phyloP scores from a whole-genome alignment of 2,888 invertebrate species.

The Leucania comma region DNA sequence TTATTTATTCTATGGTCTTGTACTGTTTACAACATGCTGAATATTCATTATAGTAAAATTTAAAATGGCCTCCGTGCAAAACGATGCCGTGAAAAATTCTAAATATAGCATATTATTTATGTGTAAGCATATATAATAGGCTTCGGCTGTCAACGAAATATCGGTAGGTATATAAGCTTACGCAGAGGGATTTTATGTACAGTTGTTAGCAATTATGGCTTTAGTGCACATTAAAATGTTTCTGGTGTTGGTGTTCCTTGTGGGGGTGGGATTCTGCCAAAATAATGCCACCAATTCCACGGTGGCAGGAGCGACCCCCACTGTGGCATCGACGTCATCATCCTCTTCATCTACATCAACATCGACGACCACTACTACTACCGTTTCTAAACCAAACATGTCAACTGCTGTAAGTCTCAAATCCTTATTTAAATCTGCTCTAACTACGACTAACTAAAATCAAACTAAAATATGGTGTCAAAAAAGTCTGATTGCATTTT shows the following conservation, averaged over 20 bases:
- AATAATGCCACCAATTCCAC: conserved; percentile 55
- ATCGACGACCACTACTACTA: conserved; percentile 13
- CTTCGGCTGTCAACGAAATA: conserved; percentile 53
- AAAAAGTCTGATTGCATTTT: too few species aligned
- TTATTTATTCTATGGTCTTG: too few species aligned
- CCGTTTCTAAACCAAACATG: neutral
- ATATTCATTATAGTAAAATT: conserved; percentile 67
- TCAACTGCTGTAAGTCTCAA: conserved; percentile 26
- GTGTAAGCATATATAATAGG: conserved; percentile 37
- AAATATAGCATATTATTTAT: conserved; percentile 53
- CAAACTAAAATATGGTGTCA: too few species aligned
- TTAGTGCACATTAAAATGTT: conserved; percentile 61
- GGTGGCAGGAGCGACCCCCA: neutral
- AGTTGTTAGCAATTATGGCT: conserved; percentile 65
- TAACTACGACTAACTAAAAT: too few species aligned
- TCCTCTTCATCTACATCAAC: neutral
- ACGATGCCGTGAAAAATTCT: conserved; percentile 60
- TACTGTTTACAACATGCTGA: conserved; percentile 49
- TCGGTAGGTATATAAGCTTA: conserved; percentile 64
- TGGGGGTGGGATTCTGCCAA: conserved; percentile 64
- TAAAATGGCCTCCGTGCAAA: conserved; percentile 54
- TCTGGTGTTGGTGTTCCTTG: conserved; percentile 60
- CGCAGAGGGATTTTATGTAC: conserved; percentile 45
- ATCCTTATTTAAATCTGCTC: too few species aligned
- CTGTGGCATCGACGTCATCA: neutral